A percentile compares a stretch with the other conserved stretches of the same genome.
phyloP scores from a whole-genome alignment of 2,888 invertebrate genomes.

The Steinernema scapterisci region DNA sequence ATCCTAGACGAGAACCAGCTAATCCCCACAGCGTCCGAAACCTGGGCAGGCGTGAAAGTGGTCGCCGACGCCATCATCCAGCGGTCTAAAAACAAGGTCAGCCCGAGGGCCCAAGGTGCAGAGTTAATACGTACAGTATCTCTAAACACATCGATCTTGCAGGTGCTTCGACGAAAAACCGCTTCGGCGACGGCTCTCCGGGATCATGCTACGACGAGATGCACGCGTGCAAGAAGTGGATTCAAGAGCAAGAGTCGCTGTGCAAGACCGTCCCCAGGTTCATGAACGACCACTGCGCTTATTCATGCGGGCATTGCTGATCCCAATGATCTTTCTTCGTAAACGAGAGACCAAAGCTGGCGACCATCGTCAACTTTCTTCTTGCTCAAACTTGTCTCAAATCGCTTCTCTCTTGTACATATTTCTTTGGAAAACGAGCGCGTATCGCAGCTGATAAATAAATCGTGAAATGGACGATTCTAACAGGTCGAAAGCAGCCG shows the following conservation, averaged over 20 bases:
- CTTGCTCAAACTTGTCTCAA: too few relatives aligned
- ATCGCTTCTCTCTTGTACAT: too few relatives aligned
- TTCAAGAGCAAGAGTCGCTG: constrained; percentile 58
- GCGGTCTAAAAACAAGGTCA: constrained; percentile 43
- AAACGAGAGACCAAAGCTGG: background rate
- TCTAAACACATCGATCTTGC: background rate
- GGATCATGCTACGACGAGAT: constrained; percentile 54
- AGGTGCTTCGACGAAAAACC: constrained; percentile 36
- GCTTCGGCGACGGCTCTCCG: constrained; percentile 55
- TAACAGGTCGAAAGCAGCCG: too few relatives aligned
- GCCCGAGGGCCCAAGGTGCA: constrained; percentile 11
- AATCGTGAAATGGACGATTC: too few relatives aligned
- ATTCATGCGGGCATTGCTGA: constrained; percentile 55
- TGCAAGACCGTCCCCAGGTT: constrained; percentile 64
- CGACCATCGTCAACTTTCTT: too few relatives aligned
- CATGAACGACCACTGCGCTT: constrained; percentile 64
- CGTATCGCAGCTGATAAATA: too few relatives aligned
- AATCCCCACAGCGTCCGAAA: constrained; percentile 64
- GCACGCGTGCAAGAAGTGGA: constrained; percentile 64
- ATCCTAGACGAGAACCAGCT: constrained; percentile 65
- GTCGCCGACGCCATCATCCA: constrained; percentile 63
- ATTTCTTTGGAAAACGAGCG: too few relatives aligned
- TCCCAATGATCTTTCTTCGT: background rate
- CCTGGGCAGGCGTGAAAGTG: constrained; percentile 67
- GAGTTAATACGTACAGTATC: background rate